Conservation (phyloP, 2,888 invertebrate genomes). For the Alsophila aescularia region DNA sequence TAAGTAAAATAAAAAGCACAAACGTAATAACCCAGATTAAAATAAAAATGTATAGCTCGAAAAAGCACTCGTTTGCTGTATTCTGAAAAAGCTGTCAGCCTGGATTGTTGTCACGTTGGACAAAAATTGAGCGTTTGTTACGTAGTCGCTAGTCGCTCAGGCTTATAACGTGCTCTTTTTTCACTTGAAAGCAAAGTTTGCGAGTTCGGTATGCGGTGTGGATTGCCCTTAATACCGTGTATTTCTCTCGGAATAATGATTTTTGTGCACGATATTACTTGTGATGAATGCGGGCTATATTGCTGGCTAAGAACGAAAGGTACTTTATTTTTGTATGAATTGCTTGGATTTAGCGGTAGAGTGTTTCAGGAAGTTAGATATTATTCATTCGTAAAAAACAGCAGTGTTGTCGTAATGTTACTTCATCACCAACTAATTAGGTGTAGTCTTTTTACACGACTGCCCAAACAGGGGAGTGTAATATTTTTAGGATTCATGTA, state of each 20-base stretch:
- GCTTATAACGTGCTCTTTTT: constrained; percentile 4
- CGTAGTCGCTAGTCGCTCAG: not conserved
- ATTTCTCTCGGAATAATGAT: constrained; percentile 32
- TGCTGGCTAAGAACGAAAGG: constrained; percentile 12
- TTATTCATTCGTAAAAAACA: not conserved
- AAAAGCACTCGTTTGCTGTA: too few relatives aligned
- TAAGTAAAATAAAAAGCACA: too few relatives aligned
- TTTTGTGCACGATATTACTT: constrained; percentile 39
- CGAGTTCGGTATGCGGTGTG: constrained; percentile 34
- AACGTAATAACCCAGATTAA: too few relatives aligned
- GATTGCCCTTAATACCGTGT: constrained; percentile 40
- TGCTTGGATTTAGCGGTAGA: constrained; percentile 6
- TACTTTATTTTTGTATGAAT: constrained; percentile 19
- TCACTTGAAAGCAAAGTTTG: constrained; percentile 28
- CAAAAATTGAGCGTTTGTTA: not conserved
- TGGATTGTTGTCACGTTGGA: not conserved
- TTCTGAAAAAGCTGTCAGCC: not conserved
- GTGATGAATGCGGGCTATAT: constrained; percentile 29
- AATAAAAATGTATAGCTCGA: too few relatives aligned
- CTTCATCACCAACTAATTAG: not conserved
- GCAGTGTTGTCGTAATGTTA: too few relatives aligned
- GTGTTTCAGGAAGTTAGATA: not conserved
- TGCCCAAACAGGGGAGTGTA: too few relatives aligned
- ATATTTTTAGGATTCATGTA: too few relatives aligned
- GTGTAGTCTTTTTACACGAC: not conserved